Conservation (phyloP, 2,113 vertebrate genomes). For the Bufo bufo region DNA sequence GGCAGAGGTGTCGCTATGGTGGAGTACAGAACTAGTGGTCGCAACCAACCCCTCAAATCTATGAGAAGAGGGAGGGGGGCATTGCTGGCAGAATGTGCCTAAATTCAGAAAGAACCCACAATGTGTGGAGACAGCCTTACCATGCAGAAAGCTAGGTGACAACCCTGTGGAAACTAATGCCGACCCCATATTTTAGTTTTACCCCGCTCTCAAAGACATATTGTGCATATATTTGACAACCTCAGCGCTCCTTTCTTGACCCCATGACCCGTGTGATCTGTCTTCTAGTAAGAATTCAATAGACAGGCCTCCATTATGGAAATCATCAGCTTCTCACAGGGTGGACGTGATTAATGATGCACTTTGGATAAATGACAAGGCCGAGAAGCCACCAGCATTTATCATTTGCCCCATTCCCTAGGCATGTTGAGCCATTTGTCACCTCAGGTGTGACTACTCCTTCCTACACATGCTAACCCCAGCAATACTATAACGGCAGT, state of each 20-base stretch:
- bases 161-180: background rate
- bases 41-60: background rate
- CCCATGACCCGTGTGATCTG: background rate
- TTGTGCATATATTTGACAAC: background rate
- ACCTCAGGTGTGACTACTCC: conserved; percentile 12
- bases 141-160: too few species aligned
- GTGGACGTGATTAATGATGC: background rate
- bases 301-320: background rate
- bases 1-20: too few species aligned
- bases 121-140: too few species aligned
- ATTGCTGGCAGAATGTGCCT: too few species aligned
- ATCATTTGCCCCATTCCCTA: background rate
- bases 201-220: background rate
- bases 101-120: too few species aligned
- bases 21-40: background rate
- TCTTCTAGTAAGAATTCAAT: background rate
- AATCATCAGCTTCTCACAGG: background rate
- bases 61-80: too few species aligned
- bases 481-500: background rate
- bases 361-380: background rate
- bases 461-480: conserved; percentile 5
- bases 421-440: conserved; percentile 9
- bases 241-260: background rate
- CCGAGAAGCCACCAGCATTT: background rate
- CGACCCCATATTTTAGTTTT: background rate